Percentiles rank a stretch among this genome's conserved stretches.
phyloP scores from a whole-genome alignment of 1,140 invertebrate species.

The Drosophila arawakana region DNA sequence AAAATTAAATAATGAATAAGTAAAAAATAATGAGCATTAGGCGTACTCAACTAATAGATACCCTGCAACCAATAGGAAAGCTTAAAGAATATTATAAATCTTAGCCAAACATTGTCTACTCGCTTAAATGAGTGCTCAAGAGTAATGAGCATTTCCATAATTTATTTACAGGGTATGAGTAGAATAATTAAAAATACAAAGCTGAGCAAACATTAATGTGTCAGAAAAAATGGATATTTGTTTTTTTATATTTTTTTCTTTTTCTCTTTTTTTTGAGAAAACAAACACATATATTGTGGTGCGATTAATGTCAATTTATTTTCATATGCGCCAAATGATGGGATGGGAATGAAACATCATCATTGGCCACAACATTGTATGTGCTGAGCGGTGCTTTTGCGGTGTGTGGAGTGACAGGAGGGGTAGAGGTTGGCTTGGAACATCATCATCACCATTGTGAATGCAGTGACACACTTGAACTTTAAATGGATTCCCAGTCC shows the following conservation, averaged over 20 bases:
- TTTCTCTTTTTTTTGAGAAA: background rate
- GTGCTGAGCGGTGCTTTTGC: background rate
- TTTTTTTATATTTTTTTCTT: conserved; percentile 7
- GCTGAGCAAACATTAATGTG: conserved; percentile 51
- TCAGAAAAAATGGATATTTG: conserved; percentile 37
- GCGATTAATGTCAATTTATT: conserved; percentile 65
- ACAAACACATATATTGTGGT: conserved; percentile 50
- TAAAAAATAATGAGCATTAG: background rate
- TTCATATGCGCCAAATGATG: conserved; percentile 39
- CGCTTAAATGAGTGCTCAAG: background rate
- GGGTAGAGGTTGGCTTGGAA: background rate
- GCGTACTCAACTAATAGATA: background rate
- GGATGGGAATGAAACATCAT: conserved; percentile 38
- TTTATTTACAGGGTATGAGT: conserved; percentile 3
- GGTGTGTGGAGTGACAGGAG: no score
- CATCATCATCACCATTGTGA: conserved; percentile 27
- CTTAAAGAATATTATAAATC: background rate
- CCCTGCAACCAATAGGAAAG: background rate
- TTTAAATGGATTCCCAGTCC: conserved; percentile 73
- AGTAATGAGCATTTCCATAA: background rate
- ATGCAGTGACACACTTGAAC: conserved; percentile 61
- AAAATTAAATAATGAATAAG: conserved; percentile 29
- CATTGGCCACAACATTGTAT: conserved; percentile 15
- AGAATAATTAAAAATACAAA: conserved; percentile 22
- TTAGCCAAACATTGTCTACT: background rate